phyloP scores from a whole-genome alignment of 2,113 vertebrate genomes.

The Silurus glanis region DNA sequence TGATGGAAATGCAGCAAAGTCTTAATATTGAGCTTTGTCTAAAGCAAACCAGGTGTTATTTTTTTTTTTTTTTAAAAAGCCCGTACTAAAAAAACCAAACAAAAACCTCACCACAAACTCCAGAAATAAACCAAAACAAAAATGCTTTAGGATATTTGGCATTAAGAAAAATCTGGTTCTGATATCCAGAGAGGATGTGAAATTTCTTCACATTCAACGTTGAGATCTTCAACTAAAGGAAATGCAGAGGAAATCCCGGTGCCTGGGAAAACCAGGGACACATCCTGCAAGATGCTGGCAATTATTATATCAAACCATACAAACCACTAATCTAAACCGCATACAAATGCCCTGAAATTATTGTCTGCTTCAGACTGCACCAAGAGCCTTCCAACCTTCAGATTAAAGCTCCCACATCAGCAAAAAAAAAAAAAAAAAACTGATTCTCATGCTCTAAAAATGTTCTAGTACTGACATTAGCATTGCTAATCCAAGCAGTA shows the following conservation, averaged over 20 bases:
- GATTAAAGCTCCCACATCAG: not conserved
- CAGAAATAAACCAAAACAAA: not conserved
- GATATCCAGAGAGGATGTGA: slow-evolving; percentile 26
- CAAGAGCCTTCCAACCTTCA: not conserved
- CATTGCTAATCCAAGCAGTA: not conserved
- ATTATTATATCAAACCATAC: not conserved
- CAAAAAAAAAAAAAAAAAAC: not conserved
- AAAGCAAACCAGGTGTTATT: slow-evolving; percentile 50
- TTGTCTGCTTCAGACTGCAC: not conserved
- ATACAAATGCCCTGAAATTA: slow-evolving; percentile 14
- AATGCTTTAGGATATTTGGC: slow-evolving; percentile 11
- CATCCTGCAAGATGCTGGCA: not conserved
- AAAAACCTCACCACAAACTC: slow-evolving; percentile 2
- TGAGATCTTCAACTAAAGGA: slow-evolving; percentile 13
- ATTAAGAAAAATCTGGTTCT: slow-evolving; percentile 23
- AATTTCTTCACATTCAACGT: slow-evolving; percentile 11
- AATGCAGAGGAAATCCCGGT: slow-evolving; percentile 16
- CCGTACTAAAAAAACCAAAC: slow-evolving; percentile 37
- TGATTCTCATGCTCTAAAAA: not conserved
- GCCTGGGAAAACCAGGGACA: slow-evolving; percentile 19
- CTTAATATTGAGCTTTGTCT: slow-evolving; percentile 60
- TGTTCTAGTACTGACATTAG: not conserved
- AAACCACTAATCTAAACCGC: not conserved
- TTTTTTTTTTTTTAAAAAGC: not conserved
- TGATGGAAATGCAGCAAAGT: slow-evolving; percentile 53